Evolutionary conservation across 2,797 vertebrate species (phyloP), one percentile per base, ranked within the genome.

Genomic region (Gobionotothen gibberifrons): DNA sequence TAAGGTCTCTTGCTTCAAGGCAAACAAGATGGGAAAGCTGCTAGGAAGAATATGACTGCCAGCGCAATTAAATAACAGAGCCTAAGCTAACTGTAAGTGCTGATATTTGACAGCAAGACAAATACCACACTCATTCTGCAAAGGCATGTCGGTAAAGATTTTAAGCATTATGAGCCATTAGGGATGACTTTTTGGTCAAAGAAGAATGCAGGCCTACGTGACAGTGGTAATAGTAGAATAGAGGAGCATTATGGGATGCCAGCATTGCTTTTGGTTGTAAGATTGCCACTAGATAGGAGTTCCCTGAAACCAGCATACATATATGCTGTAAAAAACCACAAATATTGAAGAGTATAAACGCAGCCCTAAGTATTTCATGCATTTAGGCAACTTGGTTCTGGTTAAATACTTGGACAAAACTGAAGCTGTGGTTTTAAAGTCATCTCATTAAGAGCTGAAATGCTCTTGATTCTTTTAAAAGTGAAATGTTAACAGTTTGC

Each of bases 161-260:
- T 13, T 19, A 10, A 51, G 59, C 55, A 71, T 80, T 71, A 53
- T 22, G 52, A 66, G 72, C 64, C 15, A 79, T 81, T 71, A 73
- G 44, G 55, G 46, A 39, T 76, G 36, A 72, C 39, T 71, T 85
- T 69, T 32, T 42, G 69, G 75, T 72, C 16, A 59, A 29, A 69
- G 46, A 77, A 69, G 78, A 83, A 85, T 78, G 72, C 40, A 21
- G 62, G 40, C 56, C 56, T 78, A 43, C 21, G 44, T 78, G 81
- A 84, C 66, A 74, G 68, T 5, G 49, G 71, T 57, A 67, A 72
- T 49, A 68, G 29, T 40, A 57, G 2, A 55, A 74, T 9, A 79
- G 48, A 61, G 3, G 0, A 51, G 26, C 29, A 73, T 72, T 74
- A 43, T 29, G 69, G 56, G n/a, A 63, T 53, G 46, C 44, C 47